phyloP scores from a whole-genome alignment of 2,888 invertebrate genomes.

The Andrena flavipes region DNA sequence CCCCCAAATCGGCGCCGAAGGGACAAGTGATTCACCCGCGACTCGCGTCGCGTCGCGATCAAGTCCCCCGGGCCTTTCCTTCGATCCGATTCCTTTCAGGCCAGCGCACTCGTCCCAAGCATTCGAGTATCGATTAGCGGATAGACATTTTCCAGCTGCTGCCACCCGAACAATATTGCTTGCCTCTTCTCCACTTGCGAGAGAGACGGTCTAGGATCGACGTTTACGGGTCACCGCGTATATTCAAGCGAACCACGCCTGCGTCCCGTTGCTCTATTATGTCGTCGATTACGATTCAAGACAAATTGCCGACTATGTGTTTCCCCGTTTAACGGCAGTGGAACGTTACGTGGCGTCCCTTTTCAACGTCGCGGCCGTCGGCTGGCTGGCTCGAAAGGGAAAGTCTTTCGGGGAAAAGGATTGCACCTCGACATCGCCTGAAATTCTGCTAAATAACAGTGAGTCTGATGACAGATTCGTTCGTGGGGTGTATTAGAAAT shows the following conservation, averaged over 20 bases:
- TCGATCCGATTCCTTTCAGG: background rate
- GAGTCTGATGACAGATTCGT: background rate
- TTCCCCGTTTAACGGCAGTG: conserved; percentile 55
- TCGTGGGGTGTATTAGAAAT: no score
- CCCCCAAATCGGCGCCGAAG: conserved; percentile 35
- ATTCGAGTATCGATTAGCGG: no score
- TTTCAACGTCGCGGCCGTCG: conserved; percentile 11
- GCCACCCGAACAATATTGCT: no score
- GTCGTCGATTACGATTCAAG: conserved; percentile 61
- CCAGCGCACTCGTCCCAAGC: no score
- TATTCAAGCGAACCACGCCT: conserved; percentile 64
- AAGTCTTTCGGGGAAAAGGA: conserved; percentile 32
- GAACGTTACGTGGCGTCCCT: conserved; percentile 22
- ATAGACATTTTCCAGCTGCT: no score
- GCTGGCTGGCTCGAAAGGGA: conserved; percentile 20
- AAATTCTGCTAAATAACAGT: background rate
- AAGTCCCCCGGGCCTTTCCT: background rate
- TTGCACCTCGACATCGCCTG: background rate
- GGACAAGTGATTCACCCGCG: conserved; percentile 38
- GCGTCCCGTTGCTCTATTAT: conserved; percentile 53
- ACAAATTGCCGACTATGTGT: conserved; percentile 52
- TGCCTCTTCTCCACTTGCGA: background rate
- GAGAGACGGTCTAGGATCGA: conserved; percentile 21
- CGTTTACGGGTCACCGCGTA: conserved; percentile 59
- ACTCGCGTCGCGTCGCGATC: background rate